Evolutionary conservation across 2,113 vertebrate species (phyloP), one percentile per base, ranked within the genome.

Genomic region (Odontophorus gujanensis): DNA sequence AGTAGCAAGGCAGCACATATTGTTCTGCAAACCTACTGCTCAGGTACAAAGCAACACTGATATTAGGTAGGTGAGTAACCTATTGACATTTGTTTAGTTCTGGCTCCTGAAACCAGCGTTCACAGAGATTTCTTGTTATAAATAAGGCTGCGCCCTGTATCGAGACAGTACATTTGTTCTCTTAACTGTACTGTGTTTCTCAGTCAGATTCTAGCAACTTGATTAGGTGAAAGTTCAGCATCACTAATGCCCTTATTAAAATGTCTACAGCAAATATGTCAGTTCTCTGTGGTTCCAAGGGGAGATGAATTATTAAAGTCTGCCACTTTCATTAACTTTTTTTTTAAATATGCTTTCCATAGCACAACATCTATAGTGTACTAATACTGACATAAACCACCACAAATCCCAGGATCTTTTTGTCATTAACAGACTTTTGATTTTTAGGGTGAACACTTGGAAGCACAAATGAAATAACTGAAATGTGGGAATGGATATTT

Each of bases 171-270:
- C 58, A 89, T 8, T 19, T 59, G n/a, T n/a, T n/a, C n/a, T n/a
- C n/a, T n/a, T n/a, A n/a, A n/a, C n/a, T n/a, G n/a, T n/a, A n/a
- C n/a, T n/a, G n/a, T n/a, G n/a, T n/a, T n/a, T n/a, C n/a, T n/a
- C n/a, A n/a, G n/a, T 34, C 67, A 85, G 38, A 82, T 67, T 61
- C 62, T 20, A 80, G 50, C 24, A 67, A 34, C 45, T 69, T 73
- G 80, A 59, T 90, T 77, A 73, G 55, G 72, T 48, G 47, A 81
- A 34, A 85, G 89, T 59, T 58, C 42, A 77, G 28, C 66, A 91
- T 77, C 59, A 74, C 32, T 77, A 78, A 87, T 81, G 36, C n/a
- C 61, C 10, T 75, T 90, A 79, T 58, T 90, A 66, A 94, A 90
- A 89, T 10, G 7, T 61, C 65, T 92, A 83, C 81, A 93, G 75